Evolutionary conservation across 2,888 invertebrate species (phyloP).

Genomic region (Emmelina monodactyla): DNA sequence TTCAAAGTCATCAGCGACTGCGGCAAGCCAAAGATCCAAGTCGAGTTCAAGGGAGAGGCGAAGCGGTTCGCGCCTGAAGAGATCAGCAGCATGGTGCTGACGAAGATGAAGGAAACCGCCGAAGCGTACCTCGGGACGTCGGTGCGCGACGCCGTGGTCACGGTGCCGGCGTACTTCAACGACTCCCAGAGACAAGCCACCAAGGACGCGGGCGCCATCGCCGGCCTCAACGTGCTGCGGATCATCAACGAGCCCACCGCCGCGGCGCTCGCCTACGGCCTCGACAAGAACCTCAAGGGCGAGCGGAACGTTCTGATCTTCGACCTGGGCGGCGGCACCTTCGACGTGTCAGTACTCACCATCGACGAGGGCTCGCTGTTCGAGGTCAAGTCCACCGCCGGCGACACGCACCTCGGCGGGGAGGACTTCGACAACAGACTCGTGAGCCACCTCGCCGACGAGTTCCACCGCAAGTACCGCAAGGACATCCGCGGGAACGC

Average conservation of each 20-base stretch:
- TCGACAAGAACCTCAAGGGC: constrained; percentile 65
- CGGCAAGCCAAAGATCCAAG: constrained; percentile 69
- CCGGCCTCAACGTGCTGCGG: constrained; percentile 74
- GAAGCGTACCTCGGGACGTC: constrained; percentile 70
- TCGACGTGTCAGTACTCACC: constrained; percentile 79
- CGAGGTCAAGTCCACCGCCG: constrained; percentile 78
- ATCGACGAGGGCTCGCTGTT: constrained; percentile 76
- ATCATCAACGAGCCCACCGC: constrained; percentile 81
- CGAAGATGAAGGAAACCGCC: constrained; percentile 63
- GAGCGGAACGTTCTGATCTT: constrained; percentile 64
- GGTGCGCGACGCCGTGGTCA: constrained; percentile 73
- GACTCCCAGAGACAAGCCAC: constrained; percentile 73
- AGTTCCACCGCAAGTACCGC: constrained; percentile 70
- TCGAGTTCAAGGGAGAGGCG: constrained; percentile 64
- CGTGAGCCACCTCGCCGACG: constrained; percentile 67
- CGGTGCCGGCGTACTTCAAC: constrained; percentile 77
- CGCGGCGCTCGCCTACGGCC: constrained; percentile 71
- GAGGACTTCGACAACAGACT: constrained; percentile 67
- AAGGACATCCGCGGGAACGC: constrained; percentile 70
- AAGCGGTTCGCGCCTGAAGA: constrained; percentile 70
- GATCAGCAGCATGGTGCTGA: constrained; percentile 67
- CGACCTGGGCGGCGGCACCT: constrained; percentile 67
- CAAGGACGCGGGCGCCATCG: constrained; percentile 75
- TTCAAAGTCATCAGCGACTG: constrained; percentile 70
- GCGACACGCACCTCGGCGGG: constrained; percentile 80